phyloP scores from a whole-genome alignment of 2,797 vertebrate genomes.

The Peromyscus attwateri region DNA sequence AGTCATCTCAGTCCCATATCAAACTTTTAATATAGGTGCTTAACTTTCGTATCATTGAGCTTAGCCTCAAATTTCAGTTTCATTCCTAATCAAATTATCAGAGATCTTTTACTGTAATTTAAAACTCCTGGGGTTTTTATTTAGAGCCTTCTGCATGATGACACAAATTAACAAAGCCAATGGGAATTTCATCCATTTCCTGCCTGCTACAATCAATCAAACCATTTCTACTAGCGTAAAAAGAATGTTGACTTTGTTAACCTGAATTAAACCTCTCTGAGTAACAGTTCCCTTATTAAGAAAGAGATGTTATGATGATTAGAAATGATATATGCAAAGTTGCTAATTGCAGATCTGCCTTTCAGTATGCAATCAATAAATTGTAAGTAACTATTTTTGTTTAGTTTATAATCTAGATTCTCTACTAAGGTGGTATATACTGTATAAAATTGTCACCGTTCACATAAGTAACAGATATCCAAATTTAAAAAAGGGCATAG shows the following conservation, averaged over 20 bases:
- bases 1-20: neutral
- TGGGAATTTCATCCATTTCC: neutral
- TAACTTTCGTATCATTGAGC: neutral
- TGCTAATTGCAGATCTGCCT: slow-evolving; percentile 61
- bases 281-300: slow-evolving; percentile 10
- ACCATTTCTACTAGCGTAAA: neutral
- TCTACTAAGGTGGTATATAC: neutral
- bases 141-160: neutral
- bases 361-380: slow-evolving; percentile 73
- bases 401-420: slow-evolving; percentile 61
- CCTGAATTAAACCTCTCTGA: slow-evolving; percentile 30
- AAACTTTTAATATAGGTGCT: neutral
- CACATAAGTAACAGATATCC: slow-evolving; percentile 55
- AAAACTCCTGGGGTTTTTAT: neutral
- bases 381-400: slow-evolving; percentile 70
- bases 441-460: slow-evolving; percentile 8
- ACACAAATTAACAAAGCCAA: slow-evolving; percentile 28
- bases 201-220: neutral
- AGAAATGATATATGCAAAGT: slow-evolving; percentile 67
- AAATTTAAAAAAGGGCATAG: slow-evolving; percentile 41
- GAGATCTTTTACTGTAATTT: neutral
- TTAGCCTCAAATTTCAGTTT: neutral
- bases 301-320: slow-evolving; percentile 56
- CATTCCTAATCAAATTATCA: neutral
- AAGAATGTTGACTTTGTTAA: neutral